Conservation (phyloP, 2,113 vertebrate species). For the Caracal caracal region DNA sequence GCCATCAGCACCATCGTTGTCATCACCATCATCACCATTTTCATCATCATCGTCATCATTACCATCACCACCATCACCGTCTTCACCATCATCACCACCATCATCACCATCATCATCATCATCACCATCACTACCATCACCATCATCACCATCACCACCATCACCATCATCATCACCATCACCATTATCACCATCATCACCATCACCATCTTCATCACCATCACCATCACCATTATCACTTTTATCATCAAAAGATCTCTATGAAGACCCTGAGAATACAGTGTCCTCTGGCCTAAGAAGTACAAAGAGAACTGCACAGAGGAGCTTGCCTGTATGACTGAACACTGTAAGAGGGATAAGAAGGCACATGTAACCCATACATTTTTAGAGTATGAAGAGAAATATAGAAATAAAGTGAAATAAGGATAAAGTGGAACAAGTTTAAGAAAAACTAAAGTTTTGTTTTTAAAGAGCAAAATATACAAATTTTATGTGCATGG, state of each 20-base stretch:
- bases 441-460: background rate
- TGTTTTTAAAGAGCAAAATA: background rate
- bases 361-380: accelerated
- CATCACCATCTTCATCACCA: accelerated
- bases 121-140: accelerated
- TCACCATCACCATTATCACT: background rate
- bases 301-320: too few species aligned
- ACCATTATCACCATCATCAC: accelerated
- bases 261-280: background rate
- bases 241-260: background rate
- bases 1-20: accelerated
- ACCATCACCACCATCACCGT: accelerated
- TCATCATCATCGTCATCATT: accelerated
- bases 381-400: background rate
- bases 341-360: accelerated
- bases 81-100: accelerated
- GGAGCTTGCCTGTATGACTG: accelerated
- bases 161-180: accelerated
- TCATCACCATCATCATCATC: accelerated
- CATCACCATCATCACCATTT: accelerated
- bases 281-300: too few species aligned
- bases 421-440: background rate
- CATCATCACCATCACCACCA: accelerated
- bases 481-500: background rate
- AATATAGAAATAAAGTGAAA: background rate